These are phyloP conservation scores for Pteria penguin DNA, from an alignment of 2,888 invertebrate species.

Conservation along the genomic window DNA sequence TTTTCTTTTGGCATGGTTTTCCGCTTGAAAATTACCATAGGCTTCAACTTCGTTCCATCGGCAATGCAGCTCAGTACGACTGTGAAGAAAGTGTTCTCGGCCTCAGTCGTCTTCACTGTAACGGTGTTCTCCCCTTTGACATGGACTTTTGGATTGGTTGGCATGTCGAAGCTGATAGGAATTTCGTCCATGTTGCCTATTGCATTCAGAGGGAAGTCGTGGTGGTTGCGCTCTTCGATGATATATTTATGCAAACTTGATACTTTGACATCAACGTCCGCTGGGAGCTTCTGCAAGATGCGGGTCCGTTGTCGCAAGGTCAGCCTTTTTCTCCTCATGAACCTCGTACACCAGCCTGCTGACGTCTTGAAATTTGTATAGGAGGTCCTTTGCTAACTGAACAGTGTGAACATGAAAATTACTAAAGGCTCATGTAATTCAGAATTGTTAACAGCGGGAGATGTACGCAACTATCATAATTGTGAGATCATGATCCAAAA, in stretches of 20 bases:
- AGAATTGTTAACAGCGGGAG: no score
- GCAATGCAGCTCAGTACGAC: constrained; percentile 49
- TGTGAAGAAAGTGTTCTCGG: constrained; percentile 48
- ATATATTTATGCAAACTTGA: constrained; percentile 8
- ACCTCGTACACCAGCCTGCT: constrained; percentile 16
- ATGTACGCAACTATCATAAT: constrained; percentile 2
- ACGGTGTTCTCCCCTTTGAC: no score
- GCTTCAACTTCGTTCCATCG: constrained; percentile 48
- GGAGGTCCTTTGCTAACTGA: no score
- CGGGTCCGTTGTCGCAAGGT: constrained; percentile 10
- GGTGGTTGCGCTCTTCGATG: constrained; percentile 8
- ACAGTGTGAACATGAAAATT: no score
- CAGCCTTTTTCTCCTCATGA: no score
- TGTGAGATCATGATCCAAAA: constrained; percentile 40
- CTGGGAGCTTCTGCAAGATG: constrained; percentile 6
- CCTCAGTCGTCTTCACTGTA: no score
- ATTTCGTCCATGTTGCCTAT: constrained; percentile 36
- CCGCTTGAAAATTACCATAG: constrained; percentile 47
- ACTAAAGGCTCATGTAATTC: no score
- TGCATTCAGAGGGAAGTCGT: constrained; percentile 7
- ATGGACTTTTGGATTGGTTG: constrained; percentile 37
- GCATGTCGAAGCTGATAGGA: constrained; percentile 41
- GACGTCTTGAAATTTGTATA: neutral
- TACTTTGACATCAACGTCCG: neutral
- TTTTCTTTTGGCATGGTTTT: constrained; percentile 52